Conservation (phyloP, 2,113 vertebrate genomes). For the Gymnobelideus leadbeateri region DNA sequence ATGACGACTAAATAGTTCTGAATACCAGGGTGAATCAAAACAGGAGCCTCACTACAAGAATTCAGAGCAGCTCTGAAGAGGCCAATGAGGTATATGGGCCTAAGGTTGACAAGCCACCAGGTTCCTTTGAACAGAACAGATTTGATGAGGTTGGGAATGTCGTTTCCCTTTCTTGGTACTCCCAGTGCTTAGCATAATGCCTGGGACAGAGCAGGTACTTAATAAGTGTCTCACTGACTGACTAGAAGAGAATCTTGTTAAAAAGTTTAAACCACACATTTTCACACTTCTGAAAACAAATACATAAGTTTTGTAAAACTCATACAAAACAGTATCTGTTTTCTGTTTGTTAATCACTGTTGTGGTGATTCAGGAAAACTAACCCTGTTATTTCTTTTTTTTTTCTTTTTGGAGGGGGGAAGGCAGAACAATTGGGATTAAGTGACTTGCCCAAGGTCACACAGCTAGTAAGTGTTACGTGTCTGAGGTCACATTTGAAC, state of each 20-base stretch:
- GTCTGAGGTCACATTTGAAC: no score
- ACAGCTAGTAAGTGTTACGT: no score
- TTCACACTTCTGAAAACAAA: slow-evolving; percentile 55
- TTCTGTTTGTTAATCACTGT: slow-evolving; percentile 37
- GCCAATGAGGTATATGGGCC: slow-evolving; percentile 34
- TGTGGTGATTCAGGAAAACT: background rate
- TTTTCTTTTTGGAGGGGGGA: no score
- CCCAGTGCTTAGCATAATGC: background rate
- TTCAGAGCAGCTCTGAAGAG: slow-evolving; percentile 39
- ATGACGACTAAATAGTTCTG: background rate
- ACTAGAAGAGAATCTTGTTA: slow-evolving; percentile 4
- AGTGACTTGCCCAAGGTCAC: no score
- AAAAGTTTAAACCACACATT: slow-evolving; percentile 44
- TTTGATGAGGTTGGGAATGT: background rate
- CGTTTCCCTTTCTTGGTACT: background rate
- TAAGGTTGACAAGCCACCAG: slow-evolving; percentile 30
- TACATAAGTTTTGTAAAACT: slow-evolving; percentile 24
- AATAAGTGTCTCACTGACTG: background rate
- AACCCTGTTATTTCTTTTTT: background rate
- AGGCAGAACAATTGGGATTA: no score
- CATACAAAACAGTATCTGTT: slow-evolving; percentile 17
- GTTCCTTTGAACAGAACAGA: slow-evolving; percentile 37
- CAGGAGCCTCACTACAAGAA: slow-evolving; percentile 1
- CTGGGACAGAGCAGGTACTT: background rate
- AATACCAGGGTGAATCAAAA: background rate